Base-by-base conservation (phyloP, 2,113 vertebrate species). In the Murina feae region DNA sequence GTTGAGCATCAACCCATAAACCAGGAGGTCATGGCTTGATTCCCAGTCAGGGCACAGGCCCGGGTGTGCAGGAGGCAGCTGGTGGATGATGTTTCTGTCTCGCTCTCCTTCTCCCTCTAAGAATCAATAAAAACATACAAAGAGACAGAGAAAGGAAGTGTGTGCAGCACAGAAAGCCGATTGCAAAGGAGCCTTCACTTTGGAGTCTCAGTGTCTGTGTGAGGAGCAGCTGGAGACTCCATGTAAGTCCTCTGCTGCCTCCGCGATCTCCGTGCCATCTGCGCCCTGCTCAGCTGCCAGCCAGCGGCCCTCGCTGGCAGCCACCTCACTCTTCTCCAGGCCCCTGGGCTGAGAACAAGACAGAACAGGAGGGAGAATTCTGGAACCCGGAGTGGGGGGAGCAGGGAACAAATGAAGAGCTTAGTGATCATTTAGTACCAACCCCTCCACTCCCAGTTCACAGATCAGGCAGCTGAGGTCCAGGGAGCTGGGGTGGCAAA, bases 141-240 rank as follows among this genome's bases (percentile, higher is more conserved):
- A 28, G 44, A 63, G 10, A 63, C 10, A 30, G 28, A 63, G 25
- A 30, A 90, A 47, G 44, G 53, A n/a, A 12, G 28, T 4, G 11
- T 2, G 9, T 2, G 5, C 4, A 49, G 39, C 12, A 2, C 3
- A 7, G 25, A 25, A 39, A 25, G n/a, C 39, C 23, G 35, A 5
- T 47, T 23, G 3, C 37, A 88, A 6, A 28, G 5, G 17, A 9
- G 85, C 10, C 63, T n/a, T 63, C 44, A 2, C 0, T 65, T 3
- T 0, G 25, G 3, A 30, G 5, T n/a, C 14, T 47, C 58, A 1
- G 2, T 5, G 28, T 82, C 53, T 51, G 8, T 3, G 0, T 12
- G 30, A 17, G 32, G 28, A 53, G 35, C 3, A 0, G 7, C 30
- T 44, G 20, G 21, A 42, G 72, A n/a, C 30, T 25, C 75, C 32